Percentiles rank a stretch among this genome's conserved stretches.
Evolutionary conservation across 1,140 invertebrate genomes (phyloP).

Genomic region (Drosophila teissieri): DNA sequence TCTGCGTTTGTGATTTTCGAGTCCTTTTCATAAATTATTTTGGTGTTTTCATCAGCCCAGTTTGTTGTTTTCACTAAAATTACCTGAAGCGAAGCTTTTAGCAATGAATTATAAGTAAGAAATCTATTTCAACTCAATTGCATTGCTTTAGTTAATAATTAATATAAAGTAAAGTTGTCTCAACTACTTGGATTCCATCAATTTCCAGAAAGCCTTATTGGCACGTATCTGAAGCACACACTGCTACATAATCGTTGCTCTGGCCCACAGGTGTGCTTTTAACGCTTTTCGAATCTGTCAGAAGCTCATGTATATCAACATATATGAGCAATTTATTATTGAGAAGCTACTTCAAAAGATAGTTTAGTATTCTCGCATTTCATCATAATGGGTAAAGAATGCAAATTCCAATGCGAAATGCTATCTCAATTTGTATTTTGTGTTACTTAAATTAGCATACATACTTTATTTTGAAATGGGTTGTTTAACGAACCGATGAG

Average conservation of each 20-base stretch:
- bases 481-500: not conserved
- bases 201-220: slow-evolving; percentile 1
- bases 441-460: no score
- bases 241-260: not conserved
- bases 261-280: slow-evolving; percentile 36
- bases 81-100: no score
- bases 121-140: no score
- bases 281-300: slow-evolving; percentile 11
- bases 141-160: no score
- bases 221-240: slow-evolving; percentile 13
- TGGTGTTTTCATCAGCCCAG: not conserved
- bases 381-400: no score
- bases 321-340: slow-evolving; percentile 7
- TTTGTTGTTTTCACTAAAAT: not conserved
- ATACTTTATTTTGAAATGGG: not conserved
- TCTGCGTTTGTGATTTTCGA: slow-evolving; percentile 25
- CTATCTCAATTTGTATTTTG: no score
- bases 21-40: slow-evolving; percentile 14
- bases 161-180: not conserved
- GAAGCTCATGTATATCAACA: slow-evolving; percentile 20
- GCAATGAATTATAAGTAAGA: no score
- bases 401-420: no score
- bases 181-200: not conserved
- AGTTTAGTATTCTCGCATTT: no score
- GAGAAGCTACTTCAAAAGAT: not conserved